Percentiles rank a stretch among this genome's conserved stretches.
Evolutionary conservation across 2,888 invertebrate genomes (phyloP).

Genomic region (Gari tellinella): DNA sequence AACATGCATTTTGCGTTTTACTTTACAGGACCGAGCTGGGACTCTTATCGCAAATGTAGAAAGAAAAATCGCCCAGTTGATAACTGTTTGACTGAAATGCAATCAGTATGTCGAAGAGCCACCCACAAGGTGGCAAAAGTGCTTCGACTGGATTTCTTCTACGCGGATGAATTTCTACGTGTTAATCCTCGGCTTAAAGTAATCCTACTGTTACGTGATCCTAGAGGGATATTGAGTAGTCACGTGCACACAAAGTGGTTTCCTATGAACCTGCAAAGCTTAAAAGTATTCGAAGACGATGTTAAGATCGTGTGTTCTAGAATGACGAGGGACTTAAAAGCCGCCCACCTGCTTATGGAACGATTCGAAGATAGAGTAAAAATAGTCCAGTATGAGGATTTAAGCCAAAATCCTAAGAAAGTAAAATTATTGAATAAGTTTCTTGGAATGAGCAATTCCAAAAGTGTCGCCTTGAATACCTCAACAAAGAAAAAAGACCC

Average conservation of each 20-base stretch:
- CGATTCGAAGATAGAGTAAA: conserved; percentile 16
- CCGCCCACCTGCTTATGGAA: neutral
- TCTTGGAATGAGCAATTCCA: no score
- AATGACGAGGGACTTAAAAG: conserved; percentile 15
- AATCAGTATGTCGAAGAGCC: neutral
- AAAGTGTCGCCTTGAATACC: no score
- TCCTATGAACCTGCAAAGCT: neutral
- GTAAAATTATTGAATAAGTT: no score
- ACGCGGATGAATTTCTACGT: neutral
- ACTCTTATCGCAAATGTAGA: neutral
- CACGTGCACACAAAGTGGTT: neutral
- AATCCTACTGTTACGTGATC: conserved; percentile 3
- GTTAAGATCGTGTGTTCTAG: neutral
- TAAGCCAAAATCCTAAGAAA: no score
- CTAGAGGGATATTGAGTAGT: conserved; percentile 4
- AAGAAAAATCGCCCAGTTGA: neutral
- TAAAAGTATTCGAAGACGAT: neutral
- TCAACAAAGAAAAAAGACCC: no score
- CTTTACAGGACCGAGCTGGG: neutral
- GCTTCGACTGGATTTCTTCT: neutral
- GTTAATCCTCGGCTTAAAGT: conserved; percentile 1
- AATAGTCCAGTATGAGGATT: conserved; percentile 30
- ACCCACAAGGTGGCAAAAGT: conserved; percentile 2
- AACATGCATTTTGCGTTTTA: no score
- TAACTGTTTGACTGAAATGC: neutral